Evolutionary conservation across 2,113 vertebrate genomes (phyloP), one percentile per base, ranked within the genome.

Genomic region (Urocynchramus pylzowi): DNA sequence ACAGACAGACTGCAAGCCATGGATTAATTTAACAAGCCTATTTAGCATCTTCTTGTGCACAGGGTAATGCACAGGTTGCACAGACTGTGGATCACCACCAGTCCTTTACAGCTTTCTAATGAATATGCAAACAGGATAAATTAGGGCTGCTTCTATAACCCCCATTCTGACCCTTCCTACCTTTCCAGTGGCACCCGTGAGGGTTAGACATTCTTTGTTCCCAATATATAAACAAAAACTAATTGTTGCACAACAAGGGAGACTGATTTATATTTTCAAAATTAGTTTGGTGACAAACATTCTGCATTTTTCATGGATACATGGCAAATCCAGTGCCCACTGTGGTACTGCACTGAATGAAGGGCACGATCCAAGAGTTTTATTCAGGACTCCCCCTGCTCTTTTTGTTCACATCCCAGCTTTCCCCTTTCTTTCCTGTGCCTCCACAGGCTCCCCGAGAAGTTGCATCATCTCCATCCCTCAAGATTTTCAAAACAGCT

Each of bases 161-260:
- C 37, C 47, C 39, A 13, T 3, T 19, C 30, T 52, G 47, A 54
- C 60, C 30, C 53, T 9, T 42, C 75, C 54, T 24, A 52, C 9
- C 69, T 19, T n/a, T 3, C 27, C 35, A 59, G 56, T 4, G 15
- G 10, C 57, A 41, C 19, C 17, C 53, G 13, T 7, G 7, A 26
- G 67, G 41, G 10, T 41, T 0, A 27, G 17, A n/a, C 28, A 31
- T 24, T 13, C 35, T 31, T 33, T 45, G 15, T 60, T 42, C 31
- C 44, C 47, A 67, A 65, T 3, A 41, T 0, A 9, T 2, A n/a
- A 85, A 22, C 23, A 78, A 50, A 65, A 74, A 21, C 0, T 1
- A 70, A 41, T 24, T 26, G 33, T 12, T 87, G n/a, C 19, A 85
- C 77, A 61, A 89, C 37, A 33, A 78, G 6, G 28, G 9, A 87